A percentile compares a stretch with the other conserved stretches of the same genome.
phyloP scores from a whole-genome alignment of 2,797 vertebrate genomes.

The Coregonus sp. region DNA sequence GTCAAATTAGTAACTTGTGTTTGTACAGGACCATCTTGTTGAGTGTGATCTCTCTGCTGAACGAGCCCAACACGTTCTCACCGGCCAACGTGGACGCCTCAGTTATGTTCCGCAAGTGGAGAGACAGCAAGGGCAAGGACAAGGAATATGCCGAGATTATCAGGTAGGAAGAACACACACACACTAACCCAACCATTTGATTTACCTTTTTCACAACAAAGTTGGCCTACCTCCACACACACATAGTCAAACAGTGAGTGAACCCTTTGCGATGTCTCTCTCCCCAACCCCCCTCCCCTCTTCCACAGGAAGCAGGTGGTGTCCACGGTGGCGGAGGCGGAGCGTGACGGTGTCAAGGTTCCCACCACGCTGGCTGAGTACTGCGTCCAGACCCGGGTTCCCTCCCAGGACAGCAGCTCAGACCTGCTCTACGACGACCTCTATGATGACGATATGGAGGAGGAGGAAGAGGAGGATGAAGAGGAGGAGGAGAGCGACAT shows the following conservation, averaged over 20 bases:
- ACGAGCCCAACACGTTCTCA: slow-evolving; percentile 98
- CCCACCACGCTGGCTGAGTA: slow-evolving; percentile 96
- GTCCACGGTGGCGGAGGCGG: slow-evolving; percentile 93
- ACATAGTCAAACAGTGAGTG: background rate
- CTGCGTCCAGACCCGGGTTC: slow-evolving; percentile 98
- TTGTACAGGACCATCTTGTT: slow-evolving; percentile 90
- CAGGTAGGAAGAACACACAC: slow-evolving; percentile 55
- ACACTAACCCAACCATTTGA: background rate
- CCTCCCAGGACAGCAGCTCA: slow-evolving; percentile 97
- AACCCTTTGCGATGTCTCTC: background rate
- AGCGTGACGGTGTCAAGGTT: slow-evolving; percentile 95
- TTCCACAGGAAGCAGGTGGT: slow-evolving; percentile 90
- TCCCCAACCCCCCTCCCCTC: background rate
- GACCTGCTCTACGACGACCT: slow-evolving; percentile 98
- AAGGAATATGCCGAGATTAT: slow-evolving; percentile 98
- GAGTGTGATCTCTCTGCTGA: slow-evolving; percentile 97
- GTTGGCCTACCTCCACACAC: background rate
- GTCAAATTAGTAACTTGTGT: slow-evolving; percentile 17
- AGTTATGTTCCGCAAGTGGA: slow-evolving; percentile 99
- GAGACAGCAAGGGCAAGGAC: slow-evolving; percentile 99
- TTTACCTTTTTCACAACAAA: background rate
- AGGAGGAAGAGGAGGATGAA: slow-evolving; percentile 86
- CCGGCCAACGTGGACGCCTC: slow-evolving; percentile 97
- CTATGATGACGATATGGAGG: slow-evolving; percentile 94
- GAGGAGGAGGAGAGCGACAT: slow-evolving; percentile 86